These are phyloP conservation scores for Sparus aurata DNA, from an alignment of 2,797 vertebrate genomes.

Conservation along the genomic window DNA sequence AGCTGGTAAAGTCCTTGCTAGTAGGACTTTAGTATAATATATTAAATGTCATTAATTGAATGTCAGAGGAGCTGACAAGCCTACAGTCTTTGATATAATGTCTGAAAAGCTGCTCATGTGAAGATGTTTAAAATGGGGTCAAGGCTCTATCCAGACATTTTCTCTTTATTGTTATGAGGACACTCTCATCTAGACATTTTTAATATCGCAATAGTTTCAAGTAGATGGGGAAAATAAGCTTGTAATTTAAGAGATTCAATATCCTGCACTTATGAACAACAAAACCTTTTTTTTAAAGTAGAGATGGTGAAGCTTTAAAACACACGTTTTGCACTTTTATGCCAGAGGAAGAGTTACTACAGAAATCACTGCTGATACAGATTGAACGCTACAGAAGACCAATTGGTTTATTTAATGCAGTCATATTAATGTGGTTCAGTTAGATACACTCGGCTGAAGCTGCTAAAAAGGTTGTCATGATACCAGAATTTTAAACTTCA, in stretches of 20 bases:
- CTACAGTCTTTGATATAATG: not conserved
- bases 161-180: not conserved
- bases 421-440: not conserved
- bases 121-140: not conserved
- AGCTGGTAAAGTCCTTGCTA: not conserved
- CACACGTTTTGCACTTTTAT: not conserved
- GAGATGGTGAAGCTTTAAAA: not conserved
- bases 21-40: not conserved
- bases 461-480: too few species aligned
- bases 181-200: not conserved
- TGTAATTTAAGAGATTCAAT: too few species aligned
- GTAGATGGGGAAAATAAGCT: not conserved
- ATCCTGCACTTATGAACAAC: too few species aligned
- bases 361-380: not conserved
- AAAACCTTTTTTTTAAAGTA: too few species aligned
- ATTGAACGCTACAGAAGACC: not conserved
- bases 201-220: not conserved
- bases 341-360: not conserved
- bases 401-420: not conserved
- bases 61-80: not conserved
- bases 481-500: too few species aligned
- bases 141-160: not conserved
- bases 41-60: conserved; percentile 8
- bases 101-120: not conserved
- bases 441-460: not conserved